Percentiles rank a stretch among this genome's conserved stretches.
Evolutionary conservation across 2,888 invertebrate species (phyloP).

Genomic region (Parasteatoda lunata): DNA sequence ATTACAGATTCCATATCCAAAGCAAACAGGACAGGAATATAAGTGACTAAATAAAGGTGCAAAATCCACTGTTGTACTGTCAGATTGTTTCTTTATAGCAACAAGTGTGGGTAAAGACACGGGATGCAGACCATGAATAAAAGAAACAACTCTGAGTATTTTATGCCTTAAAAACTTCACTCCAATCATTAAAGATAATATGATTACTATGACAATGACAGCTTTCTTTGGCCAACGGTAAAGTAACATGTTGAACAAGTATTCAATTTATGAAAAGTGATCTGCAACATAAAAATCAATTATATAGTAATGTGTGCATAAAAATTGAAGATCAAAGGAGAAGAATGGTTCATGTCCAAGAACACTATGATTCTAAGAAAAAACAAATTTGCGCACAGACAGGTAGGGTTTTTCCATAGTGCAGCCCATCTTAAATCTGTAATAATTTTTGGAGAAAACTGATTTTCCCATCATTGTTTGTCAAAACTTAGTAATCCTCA

Average conservation of each 20-base stretch:
- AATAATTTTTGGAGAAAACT: too few species aligned
- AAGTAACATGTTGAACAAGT: conserved; percentile 19
- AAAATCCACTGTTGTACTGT: conserved; percentile 19
- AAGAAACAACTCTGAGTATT: conserved; percentile 13
- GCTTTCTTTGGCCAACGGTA: conserved; percentile 27
- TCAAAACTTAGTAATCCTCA: too few species aligned
- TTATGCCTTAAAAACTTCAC: conserved; percentile 12
- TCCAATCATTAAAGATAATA: conserved; percentile 12
- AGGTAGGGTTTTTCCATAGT: too few species aligned
- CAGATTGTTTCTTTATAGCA: background rate
- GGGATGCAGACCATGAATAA: conserved; percentile 19
- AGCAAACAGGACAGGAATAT: conserved; percentile 63
- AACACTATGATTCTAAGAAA: too few species aligned
- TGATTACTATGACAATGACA: conserved; percentile 12
- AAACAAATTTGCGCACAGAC: too few species aligned
- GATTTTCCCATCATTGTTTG: too few species aligned
- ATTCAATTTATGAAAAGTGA: background rate
- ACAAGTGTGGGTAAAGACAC: conserved; percentile 4
- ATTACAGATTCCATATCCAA: conserved; percentile 59
- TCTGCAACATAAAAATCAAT: background rate
- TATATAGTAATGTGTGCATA: too few species aligned
- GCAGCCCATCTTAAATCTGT: too few species aligned
- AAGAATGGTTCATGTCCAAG: too few species aligned
- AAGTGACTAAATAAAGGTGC: conserved; percentile 50
- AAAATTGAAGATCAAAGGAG: too few species aligned